These are phyloP conservation scores for Hippocampus abdominalis DNA, from an alignment of 2,113 vertebrate genomes.

Conservation along the genomic window DNA sequence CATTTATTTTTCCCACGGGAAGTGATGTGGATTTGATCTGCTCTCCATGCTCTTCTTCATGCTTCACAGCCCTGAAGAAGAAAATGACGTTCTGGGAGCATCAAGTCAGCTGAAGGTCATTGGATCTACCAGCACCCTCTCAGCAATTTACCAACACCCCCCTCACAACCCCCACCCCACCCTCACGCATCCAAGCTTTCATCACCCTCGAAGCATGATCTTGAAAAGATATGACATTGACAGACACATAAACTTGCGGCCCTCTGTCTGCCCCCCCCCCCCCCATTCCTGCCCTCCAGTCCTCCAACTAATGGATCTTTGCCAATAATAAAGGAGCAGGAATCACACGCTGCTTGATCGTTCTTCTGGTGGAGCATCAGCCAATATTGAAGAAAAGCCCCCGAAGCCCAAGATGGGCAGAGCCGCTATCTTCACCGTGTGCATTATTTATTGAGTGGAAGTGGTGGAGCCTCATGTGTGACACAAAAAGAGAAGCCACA, in stretches of 20 bases:
- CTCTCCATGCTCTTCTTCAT: slow-evolving; percentile 22
- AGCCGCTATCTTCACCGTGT: slow-evolving; percentile 19
- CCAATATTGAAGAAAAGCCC: slow-evolving; percentile 39
- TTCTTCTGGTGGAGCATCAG: slow-evolving; percentile 34
- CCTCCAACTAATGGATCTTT: slow-evolving; percentile 24
- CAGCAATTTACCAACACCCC: slow-evolving; percentile 40
- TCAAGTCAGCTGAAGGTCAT: slow-evolving; percentile 40
- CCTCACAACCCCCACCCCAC: not conserved
- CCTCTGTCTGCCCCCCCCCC: slow-evolving; percentile 39
- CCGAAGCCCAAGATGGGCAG: slow-evolving; percentile 32
- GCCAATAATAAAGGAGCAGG: slow-evolving; percentile 37
- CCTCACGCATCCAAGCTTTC: slow-evolving; percentile 24
- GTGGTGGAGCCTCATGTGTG: not conserved
- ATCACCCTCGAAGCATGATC: slow-evolving; percentile 59
- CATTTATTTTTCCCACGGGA: not conserved
- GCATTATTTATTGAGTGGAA: slow-evolving; percentile 32
- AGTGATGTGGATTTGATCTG: not conserved
- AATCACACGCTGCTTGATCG: slow-evolving; percentile 28
- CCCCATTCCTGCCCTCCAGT: slow-evolving; percentile 26
- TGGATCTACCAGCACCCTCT: slow-evolving; percentile 54
- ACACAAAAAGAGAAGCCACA: slow-evolving; percentile 2
- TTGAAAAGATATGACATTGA: slow-evolving; percentile 65
- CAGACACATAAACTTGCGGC: slow-evolving; percentile 57
- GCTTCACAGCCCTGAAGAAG: slow-evolving; percentile 32
- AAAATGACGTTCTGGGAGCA: slow-evolving; percentile 40